Evolutionary conservation across 1,140 invertebrate genomes (phyloP).

Genomic region (Drosophila funebris): DNA sequence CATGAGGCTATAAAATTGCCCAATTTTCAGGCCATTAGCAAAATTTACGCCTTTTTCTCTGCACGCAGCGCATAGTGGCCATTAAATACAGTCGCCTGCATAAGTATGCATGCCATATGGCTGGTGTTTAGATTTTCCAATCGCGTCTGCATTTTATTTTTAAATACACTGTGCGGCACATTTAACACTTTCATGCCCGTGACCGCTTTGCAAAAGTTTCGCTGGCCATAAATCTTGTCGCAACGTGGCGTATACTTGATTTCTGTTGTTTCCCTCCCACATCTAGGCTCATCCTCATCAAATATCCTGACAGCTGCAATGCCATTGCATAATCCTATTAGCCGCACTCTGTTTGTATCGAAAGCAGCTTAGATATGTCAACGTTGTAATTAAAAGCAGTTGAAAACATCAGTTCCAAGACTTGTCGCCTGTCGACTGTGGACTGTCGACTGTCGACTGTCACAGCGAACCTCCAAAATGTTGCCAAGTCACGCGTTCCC

Average conservation of each 20-base stretch:
- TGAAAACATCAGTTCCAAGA: slow-evolving; percentile 69
- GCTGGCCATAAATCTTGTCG: slow-evolving; percentile 30
- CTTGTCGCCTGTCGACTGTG: slow-evolving; percentile 12
- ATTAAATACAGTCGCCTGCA: slow-evolving; percentile 81
- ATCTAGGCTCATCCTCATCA: not conserved
- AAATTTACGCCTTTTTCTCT: slow-evolving; percentile 83
- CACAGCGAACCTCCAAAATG: slow-evolving; percentile 41
- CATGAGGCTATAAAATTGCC: slow-evolving; percentile 84
- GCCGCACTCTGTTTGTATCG: slow-evolving; percentile 67
- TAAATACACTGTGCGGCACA: slow-evolving; percentile 36
- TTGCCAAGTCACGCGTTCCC: slow-evolving; percentile 69
- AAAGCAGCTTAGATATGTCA: slow-evolving; percentile 79
- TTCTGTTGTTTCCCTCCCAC: slow-evolving; percentile 18
- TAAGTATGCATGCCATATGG: slow-evolving; percentile 71
- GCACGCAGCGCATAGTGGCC: slow-evolving; percentile 78
- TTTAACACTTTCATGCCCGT: slow-evolving; percentile 42
- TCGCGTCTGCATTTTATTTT: slow-evolving; percentile 54
- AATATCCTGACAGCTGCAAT: slow-evolving; percentile 41
- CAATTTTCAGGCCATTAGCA: slow-evolving; percentile 84
- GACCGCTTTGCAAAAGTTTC: slow-evolving; percentile 6
- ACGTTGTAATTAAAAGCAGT: slow-evolving; percentile 79
- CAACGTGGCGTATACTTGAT: slow-evolving; percentile 62
- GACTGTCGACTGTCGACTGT: slow-evolving; percentile 13
- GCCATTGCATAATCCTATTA: slow-evolving; percentile 69
- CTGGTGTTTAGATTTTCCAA: slow-evolving; percentile 68